A percentile compares a stretch with the other conserved stretches of the same genome.
Conservation (phyloP, 2,797 vertebrate species). For the Ctenosaura bakeri region DNA sequence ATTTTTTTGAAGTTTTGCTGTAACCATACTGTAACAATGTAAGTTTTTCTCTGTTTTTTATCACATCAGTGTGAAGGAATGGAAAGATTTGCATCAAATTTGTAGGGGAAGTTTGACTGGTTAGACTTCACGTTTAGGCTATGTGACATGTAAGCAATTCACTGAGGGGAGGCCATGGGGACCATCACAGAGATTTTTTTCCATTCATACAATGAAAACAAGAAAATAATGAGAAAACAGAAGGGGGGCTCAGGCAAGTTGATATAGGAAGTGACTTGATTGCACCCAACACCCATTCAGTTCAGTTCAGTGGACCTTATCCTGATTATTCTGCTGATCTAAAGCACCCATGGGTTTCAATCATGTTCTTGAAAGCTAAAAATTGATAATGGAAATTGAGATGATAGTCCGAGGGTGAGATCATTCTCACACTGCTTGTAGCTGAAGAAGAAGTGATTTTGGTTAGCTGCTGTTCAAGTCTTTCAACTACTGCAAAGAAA, state of each 20-base stretch:
- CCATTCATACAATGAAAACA: no score
- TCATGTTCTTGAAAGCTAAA: slow-evolving; percentile 9
- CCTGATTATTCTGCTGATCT: neutral
- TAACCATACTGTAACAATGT: no score
- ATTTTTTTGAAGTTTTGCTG: no score
- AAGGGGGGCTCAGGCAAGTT: neutral
- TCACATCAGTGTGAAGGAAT: no score
- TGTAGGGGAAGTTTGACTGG: no score
- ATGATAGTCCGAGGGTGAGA: neutral
- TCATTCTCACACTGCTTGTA: neutral
- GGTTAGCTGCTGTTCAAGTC: neutral
- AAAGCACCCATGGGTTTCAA: neutral
- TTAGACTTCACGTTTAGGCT: no score
- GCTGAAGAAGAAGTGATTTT: neutral
- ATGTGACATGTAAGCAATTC: no score
- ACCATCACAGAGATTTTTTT: no score
- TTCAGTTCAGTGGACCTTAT: neutral
- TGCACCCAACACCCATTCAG: neutral
- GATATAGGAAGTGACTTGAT: neutral
- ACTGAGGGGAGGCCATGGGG: no score
- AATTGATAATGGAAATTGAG: neutral
- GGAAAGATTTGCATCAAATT: no score
- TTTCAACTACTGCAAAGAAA: neutral
- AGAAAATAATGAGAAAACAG: no score
- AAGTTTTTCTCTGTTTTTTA: no score